Evolutionary conservation across 1,140 invertebrate genomes (phyloP), one percentile per base, ranked within the genome.

Genomic region (Drosophila ambigua): DNA sequence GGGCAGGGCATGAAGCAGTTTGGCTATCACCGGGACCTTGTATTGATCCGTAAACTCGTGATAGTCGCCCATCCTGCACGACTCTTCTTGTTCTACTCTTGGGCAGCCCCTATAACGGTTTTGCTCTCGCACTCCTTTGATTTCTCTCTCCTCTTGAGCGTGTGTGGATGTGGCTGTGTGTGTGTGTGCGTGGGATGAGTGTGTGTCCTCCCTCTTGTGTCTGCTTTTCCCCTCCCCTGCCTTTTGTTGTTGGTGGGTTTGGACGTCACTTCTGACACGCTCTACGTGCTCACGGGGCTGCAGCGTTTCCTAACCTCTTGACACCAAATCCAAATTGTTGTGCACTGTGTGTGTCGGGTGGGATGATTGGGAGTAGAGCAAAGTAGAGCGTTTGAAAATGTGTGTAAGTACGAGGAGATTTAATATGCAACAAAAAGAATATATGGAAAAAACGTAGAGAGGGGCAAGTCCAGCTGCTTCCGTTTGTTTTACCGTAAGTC

Each of bases 1-100:
- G 45, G 96, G 96, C 93, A 98, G 93, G 77, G 94, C 93, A 92
- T 98, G 97, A 91, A 98, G 95, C 92, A 97, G 94, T 91, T 95
- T 94, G 77, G 97, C 96, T 90, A 98, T 94, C 90, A 95, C 94
- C 79, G 96, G 95, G 91, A 97, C 95, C 92, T 94, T 94, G 93
- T 96, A 97, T 89, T 95, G 95, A 92, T 96, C 95, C 87, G 94
- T 94, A 83, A 85, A 91, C 69, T 91, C 90, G 67, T 90, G 89
- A 67, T 83, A 88, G 68, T 91, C 90, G 57, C 88, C 90, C 90
- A 91, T 91, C 60, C 66, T 90, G 55, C 57, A 64, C 49, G 26
- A 23, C 48, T 35, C n/a, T 49, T 31, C 41, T 49, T 15, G 35
- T 23, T 49, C 2, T 60, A 20, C 45, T 15, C 31, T 28, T 60